A percentile compares a stretch with the other conserved stretches of the same genome.
Conservation (phyloP, 2,113 vertebrate genomes). For the Lamprotornis superbus region DNA sequence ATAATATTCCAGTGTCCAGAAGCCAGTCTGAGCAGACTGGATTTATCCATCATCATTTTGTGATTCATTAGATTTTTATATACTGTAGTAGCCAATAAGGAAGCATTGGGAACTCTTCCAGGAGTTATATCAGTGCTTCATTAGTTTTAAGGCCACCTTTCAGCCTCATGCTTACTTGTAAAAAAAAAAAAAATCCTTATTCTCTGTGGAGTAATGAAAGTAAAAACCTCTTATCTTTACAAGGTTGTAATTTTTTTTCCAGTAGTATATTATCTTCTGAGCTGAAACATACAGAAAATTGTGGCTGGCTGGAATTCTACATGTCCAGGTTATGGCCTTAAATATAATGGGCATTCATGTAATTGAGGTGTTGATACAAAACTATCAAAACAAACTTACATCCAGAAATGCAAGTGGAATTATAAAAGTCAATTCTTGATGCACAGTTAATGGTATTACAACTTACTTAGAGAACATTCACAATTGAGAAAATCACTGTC, state of each 20-base stretch:
- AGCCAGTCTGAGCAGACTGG: conserved; percentile 20
- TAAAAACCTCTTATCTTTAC: neutral
- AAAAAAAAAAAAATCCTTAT: neutral
- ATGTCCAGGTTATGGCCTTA: neutral
- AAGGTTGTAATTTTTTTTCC: neutral
- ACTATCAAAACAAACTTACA: neutral
- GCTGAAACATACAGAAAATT: neutral
- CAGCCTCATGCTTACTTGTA: neutral
- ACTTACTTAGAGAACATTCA: neutral
- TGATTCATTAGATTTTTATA: conserved; percentile 57
- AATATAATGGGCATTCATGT: neutral
- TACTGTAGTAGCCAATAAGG: conserved; percentile 14
- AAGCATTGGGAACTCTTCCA: conserved; percentile 53
- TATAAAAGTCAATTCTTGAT: neutral
- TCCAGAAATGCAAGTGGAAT: neutral
- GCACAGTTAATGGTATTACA: neutral
- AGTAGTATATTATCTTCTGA: neutral
- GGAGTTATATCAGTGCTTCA: neutral
- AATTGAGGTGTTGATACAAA: neutral
- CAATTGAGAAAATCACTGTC: neutral
- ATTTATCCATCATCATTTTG: conserved; percentile 60
- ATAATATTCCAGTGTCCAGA: neutral
- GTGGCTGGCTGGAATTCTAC: neutral
- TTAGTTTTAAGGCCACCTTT: conserved; percentile 63
- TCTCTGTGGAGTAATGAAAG: conserved; percentile 8